Evolutionary conservation across 2,797 vertebrate species (phyloP).

Genomic region (Sebastolobus altivelis): DNA sequence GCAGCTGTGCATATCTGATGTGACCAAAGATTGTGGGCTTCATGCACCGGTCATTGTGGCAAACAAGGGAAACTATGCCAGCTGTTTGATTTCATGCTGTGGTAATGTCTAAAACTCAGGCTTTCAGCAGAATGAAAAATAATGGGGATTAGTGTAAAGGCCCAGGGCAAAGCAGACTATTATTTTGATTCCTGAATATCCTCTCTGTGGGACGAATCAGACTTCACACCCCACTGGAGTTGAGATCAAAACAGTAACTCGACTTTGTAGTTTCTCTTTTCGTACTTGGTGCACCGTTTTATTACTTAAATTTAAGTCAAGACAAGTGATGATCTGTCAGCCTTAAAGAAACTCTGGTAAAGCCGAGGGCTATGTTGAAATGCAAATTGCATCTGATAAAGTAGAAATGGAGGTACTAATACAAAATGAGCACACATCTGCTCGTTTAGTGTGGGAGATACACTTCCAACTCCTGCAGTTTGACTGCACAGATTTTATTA

Average conservation of each 20-base stretch:
- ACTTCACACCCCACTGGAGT: conserved; percentile 43
- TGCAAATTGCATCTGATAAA: conserved; percentile 35
- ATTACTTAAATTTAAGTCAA: conserved; percentile 28
- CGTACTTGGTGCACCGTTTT: conserved; percentile 9
- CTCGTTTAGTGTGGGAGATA: conserved; percentile 7
- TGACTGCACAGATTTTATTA: conserved; percentile 11
- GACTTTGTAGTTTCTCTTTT: conserved; percentile 51
- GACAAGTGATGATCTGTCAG: conserved; percentile 33
- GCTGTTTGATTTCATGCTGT: conserved; percentile 52
- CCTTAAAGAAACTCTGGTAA: conserved; percentile 17
- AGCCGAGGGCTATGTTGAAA: conserved; percentile 31
- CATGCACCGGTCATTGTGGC: conserved; percentile 37
- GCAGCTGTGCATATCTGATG: neutral
- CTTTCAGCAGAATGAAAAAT: conserved; percentile 45
- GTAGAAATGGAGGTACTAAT: conserved; percentile 4
- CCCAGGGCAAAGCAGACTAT: conserved; percentile 44
- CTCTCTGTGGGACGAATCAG: conserved; percentile 37
- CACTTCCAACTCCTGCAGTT: conserved; percentile 6
- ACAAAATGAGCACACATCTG: conserved; percentile 22
- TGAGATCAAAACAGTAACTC: conserved; percentile 58
- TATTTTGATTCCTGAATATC: conserved; percentile 65
- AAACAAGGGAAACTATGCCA: conserved; percentile 56
- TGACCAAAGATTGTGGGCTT: neutral
- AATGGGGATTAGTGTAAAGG: conserved; percentile 52
- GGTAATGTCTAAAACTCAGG: conserved; percentile 37